Conservation (phyloP, 2,888 invertebrate species). For the Antheraea yamamai region DNA sequence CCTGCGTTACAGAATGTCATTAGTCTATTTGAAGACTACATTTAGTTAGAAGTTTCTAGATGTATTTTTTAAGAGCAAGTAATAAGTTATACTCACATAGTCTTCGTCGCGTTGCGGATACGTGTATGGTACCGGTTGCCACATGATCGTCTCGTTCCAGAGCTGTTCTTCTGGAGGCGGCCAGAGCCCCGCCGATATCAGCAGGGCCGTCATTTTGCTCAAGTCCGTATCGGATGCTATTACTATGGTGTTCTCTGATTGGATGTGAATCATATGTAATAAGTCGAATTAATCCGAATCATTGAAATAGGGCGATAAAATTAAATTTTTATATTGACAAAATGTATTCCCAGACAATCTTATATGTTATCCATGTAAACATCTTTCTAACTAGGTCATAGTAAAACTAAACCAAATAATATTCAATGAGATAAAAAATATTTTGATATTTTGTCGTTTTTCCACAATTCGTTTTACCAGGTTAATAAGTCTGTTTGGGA, state of each 20-base stretch:
- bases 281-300: no score
- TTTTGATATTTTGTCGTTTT: background rate
- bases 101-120: slow-evolving; percentile 66
- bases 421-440: background rate
- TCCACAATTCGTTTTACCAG: background rate
- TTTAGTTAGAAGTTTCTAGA: background rate
- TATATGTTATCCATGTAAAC: background rate
- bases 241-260: slow-evolving; percentile 66
- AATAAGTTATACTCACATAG: slow-evolving; percentile 53
- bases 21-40: background rate
- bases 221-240: slow-evolving; percentile 87
- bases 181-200: slow-evolving; percentile 87
- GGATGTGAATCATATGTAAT: background rate
- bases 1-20: background rate
- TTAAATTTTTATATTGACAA: background rate
- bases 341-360: no score
- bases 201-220: slow-evolving; percentile 87
- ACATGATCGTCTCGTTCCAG: slow-evolving; percentile 80
- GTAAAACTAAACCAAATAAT: background rate
- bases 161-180: slow-evolving; percentile 77
- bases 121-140: slow-evolving; percentile 84
- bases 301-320: background rate
- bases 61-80: background rate
- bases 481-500: background rate
- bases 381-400: background rate